phyloP scores from a whole-genome alignment of 1,140 invertebrate genomes.

The Neodiprion pinetum region DNA sequence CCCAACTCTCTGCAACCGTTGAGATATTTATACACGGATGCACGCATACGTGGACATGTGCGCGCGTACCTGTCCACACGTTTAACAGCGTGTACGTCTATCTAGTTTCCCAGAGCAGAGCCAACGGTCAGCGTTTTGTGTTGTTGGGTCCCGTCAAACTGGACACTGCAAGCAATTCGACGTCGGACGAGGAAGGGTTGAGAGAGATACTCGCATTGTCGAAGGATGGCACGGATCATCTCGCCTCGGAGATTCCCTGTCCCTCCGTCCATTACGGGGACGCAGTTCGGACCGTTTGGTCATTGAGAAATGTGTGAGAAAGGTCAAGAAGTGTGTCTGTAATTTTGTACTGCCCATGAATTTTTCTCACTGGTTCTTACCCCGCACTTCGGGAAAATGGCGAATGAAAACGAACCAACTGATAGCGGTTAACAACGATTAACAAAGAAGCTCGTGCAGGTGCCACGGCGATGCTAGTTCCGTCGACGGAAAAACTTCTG shows the following conservation, averaged over 20 bases:
- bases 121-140: slow-evolving; percentile 37
- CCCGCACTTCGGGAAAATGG: too few relatives aligned
- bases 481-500: background rate
- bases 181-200: background rate
- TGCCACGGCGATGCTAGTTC: background rate
- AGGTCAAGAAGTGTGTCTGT: background rate
- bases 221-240: background rate
- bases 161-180: slow-evolving; percentile 4
- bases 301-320: background rate
- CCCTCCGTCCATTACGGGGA: background rate
- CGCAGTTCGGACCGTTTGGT: background rate
- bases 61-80: background rate
- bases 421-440: too few relatives aligned
- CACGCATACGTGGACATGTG: background rate
- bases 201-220: background rate
- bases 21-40: slow-evolving; percentile 23
- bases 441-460: background rate
- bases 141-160: slow-evolving; percentile 18
- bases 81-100: slow-evolving; percentile 10
- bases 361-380: too few relatives aligned
- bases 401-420: too few relatives aligned
- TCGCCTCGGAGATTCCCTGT: background rate
- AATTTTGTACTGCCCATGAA: too few relatives aligned
- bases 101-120: slow-evolving; percentile 8
- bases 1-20: slow-evolving; percentile 38